A percentile compares a stretch with the other conserved stretches of the same genome.
phyloP scores from a whole-genome alignment of 2,113 vertebrate species.

The Nothocercus julius region DNA sequence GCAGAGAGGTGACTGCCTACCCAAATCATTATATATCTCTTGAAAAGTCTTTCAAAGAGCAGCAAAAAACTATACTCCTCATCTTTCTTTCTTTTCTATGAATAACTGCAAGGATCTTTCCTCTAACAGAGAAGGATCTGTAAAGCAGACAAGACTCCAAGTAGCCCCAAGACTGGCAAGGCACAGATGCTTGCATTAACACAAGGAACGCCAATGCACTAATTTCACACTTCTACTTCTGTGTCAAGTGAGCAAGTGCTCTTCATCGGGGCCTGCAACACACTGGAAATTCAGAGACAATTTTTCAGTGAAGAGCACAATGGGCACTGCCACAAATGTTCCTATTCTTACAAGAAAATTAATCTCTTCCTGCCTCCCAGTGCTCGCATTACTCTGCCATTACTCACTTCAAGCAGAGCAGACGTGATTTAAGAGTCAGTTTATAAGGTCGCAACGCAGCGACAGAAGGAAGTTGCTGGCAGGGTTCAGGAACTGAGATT shows the following conservation, averaged over 20 bases:
- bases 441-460: background rate
- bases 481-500: background rate
- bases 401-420: background rate
- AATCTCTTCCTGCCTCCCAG: background rate
- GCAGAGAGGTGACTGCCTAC: background rate
- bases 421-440: background rate
- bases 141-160: background rate
- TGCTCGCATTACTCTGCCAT: background rate
- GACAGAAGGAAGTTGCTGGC: background rate
- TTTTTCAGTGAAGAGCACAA: background rate
- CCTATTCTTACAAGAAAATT: background rate
- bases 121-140: background rate
- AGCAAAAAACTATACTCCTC: background rate
- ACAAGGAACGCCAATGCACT: background rate
- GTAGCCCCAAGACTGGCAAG: background rate
- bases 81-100: no score
- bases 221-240: background rate
- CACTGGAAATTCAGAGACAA: background rate
- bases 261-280: background rate
- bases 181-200: background rate
- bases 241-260: background rate
- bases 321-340: background rate
- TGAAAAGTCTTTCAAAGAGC: background rate
- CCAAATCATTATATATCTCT: rapidly evolving
- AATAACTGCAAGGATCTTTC: background rate